A percentile compares a stretch with the other conserved stretches of the same genome.
These are phyloP conservation scores for Zaprionus bogoriensis DNA, from an alignment of 2,888 invertebrate genomes.

Conservation along the genomic window DNA sequence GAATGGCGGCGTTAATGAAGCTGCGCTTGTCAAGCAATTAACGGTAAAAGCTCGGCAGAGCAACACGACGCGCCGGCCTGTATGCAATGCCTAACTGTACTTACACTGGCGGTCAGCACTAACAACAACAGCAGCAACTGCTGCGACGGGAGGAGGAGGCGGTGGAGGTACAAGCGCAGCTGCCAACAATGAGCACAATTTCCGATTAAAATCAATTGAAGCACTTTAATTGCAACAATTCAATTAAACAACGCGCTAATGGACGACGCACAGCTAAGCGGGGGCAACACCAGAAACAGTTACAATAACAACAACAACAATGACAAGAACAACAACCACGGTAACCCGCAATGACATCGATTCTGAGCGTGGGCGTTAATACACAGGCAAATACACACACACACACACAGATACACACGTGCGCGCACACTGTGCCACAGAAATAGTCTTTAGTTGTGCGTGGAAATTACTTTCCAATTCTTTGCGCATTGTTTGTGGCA, in stretches of 20 bases:
- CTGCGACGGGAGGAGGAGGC: too few species aligned
- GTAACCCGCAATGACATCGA: conserved; percentile 31
- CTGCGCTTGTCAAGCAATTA: conserved; percentile 55
- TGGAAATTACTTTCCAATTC: conserved; percentile 57
- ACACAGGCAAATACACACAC: conserved; percentile 7
- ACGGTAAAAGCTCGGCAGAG: conserved; percentile 30
- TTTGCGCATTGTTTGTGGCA: conserved; percentile 55
- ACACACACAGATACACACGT: conserved; percentile 2
- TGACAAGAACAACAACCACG: conserved; percentile 28
- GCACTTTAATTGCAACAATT: conserved; percentile 79
- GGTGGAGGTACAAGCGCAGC: too few species aligned
- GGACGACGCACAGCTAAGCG: conserved; percentile 42
- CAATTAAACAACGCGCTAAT: conserved; percentile 77
- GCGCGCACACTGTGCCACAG: background rate
- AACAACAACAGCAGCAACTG: conserved; percentile 12
- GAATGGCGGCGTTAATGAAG: conserved; percentile 72
- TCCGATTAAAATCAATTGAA: conserved; percentile 79
- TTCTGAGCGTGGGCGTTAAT: conserved; percentile 37
- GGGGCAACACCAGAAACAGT: conserved; percentile 4
- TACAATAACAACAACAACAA: conserved; percentile 8
- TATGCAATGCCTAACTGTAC: conserved; percentile 49
- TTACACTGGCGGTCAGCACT: background rate
- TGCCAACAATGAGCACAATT: conserved; percentile 72
- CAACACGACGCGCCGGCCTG: conserved; percentile 8
- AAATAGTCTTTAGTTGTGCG: conserved; percentile 26